These are phyloP conservation scores for Sebastes nivosus DNA, from an alignment of 2,797 vertebrate genomes.

Conservation along the genomic window DNA sequence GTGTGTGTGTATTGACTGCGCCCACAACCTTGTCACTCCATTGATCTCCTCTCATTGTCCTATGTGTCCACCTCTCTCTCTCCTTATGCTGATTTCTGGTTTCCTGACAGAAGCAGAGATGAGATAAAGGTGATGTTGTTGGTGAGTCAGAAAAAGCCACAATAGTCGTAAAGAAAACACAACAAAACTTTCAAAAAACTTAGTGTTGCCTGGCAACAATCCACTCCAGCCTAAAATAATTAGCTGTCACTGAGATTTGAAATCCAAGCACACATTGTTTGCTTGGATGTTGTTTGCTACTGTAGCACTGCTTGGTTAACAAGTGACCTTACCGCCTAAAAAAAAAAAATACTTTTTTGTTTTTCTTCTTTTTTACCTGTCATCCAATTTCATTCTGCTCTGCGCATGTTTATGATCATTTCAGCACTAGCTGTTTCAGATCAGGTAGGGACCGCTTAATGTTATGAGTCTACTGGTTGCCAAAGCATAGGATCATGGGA, in stretches of 20 bases:
- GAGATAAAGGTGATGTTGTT: constrained; percentile 30
- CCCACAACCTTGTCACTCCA: constrained; percentile 27
- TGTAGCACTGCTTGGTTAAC: neutral
- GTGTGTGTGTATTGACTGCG: constrained; percentile 15
- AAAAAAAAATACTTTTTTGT: neutral
- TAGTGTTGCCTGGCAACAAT: constrained; percentile 46
- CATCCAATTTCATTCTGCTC: neutral
- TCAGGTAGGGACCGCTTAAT: neutral
- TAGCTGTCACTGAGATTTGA: constrained; percentile 19
- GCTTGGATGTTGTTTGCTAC: neutral
- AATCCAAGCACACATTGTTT: neutral
- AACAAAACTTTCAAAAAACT: constrained; percentile 36
- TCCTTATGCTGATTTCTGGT: constrained; percentile 21
- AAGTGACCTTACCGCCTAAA: neutral
- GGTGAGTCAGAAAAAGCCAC: neutral
- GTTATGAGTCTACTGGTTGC: neutral
- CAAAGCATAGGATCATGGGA: neutral
- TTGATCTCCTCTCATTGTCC: constrained; percentile 29
- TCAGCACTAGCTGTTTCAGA: neutral
- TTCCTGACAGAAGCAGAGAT: constrained; percentile 39
- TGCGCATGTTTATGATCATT: neutral
- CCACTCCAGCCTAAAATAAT: constrained; percentile 7
- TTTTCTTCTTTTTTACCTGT: neutral
- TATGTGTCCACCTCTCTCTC: neutral
- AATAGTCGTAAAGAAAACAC: constrained; percentile 10